Percentiles rank a stretch among this genome's conserved stretches.
Conservation (phyloP, 2,113 vertebrate genomes). For the Toxotes chatareus region DNA sequence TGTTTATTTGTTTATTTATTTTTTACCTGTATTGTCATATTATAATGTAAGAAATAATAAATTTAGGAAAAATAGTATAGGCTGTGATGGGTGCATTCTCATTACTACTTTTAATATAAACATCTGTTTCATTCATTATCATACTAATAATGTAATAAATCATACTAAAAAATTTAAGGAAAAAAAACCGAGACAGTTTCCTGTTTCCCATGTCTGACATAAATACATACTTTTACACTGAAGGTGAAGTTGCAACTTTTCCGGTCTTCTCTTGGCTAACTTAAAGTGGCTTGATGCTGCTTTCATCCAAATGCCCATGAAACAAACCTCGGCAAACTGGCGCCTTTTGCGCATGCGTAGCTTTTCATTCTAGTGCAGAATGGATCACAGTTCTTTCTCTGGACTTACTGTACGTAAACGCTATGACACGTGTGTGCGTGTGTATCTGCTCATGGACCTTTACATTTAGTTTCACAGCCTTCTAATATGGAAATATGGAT, state of each 20-base stretch:
- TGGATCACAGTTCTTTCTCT: neutral
- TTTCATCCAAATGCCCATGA: constrained; percentile 49
- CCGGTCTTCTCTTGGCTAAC: constrained; percentile 2
- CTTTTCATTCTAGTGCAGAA: constrained; percentile 53
- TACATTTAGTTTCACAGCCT: neutral
- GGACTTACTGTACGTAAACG: neutral
- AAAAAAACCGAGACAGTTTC: neutral
- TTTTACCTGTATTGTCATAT: too few relatives aligned
- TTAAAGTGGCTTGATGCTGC: constrained; percentile 4
- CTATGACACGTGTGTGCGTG: neutral
- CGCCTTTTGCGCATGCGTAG: constrained; percentile 76
- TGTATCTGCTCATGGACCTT: neutral
- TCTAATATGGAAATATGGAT: neutral
- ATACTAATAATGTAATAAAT: too few relatives aligned
- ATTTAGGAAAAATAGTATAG: too few relatives aligned
- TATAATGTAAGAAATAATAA: too few relatives aligned
- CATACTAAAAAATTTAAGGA: neutral
- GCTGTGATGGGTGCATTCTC: too few relatives aligned
- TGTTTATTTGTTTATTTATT: too few relatives aligned
- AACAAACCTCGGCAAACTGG: constrained; percentile 62
- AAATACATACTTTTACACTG: constrained; percentile 43
- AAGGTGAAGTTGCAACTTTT: neutral
- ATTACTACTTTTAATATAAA: too few relatives aligned
- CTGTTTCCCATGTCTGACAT: neutral
- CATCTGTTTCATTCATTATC: too few relatives aligned